Base-by-base conservation (phyloP, 1,140 invertebrate genomes). In the Drosophila santomea region DNA sequence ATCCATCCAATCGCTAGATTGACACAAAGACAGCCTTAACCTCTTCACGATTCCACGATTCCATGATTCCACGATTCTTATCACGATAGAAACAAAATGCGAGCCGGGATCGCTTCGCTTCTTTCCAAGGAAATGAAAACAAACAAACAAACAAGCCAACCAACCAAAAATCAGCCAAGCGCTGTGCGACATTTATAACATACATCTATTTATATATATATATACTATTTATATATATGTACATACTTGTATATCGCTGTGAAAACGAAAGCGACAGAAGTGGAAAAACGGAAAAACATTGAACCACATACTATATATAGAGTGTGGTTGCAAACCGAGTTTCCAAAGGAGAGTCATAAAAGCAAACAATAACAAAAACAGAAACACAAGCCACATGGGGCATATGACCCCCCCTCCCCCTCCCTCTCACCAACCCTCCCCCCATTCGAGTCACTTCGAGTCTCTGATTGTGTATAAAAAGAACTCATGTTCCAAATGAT, bases 401-500 rank as follows among this genome's bases (percentile, higher is more conserved):
- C 63, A 77, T 35, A 35, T 35, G 25, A 41, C 25, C 25, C 47
- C 47, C 36, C 36, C 36, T 10, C 36, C 36, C 11, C 36, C 15
- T 17, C 36, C 11, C 39, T 15, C 36, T 25, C 20, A 2, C 20
- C 20, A 20, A 20, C 20, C 20, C 20, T 2, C 55, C 48, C n/a
- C 25, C 41, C 47, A 25, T 23, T 47, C 25, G 4, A 59, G 32
- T 28, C 44, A 50, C 52, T 38, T 23, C 17, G 57, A 20, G 35
- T 63, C 32, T 48, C 41, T 77, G 62, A 74, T 64, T 63, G 32
- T 67, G 20, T 67, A 56, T 67, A 74, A 62, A 71, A 74, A 74
- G 72, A 75, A 75, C 68, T 80, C 78, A 85, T 86, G 82, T 86
- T 75, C 82, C 81, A 81, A 78, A 86, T 85, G 82, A 85, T 85